Conservation (phyloP, 2,113 vertebrate genomes). For the Jaculus jaculus region DNA sequence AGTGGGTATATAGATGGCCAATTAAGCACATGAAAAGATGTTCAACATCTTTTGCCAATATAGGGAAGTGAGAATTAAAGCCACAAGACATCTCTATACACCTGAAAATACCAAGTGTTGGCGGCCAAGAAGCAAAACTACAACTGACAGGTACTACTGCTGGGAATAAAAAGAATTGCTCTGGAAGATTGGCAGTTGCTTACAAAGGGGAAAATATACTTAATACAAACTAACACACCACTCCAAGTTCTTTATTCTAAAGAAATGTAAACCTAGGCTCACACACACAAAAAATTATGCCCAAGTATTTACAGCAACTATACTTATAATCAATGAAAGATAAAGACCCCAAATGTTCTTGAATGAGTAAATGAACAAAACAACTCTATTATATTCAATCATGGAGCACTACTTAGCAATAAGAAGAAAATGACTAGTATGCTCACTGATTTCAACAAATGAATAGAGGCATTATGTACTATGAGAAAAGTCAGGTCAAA, state of each 20-base stretch:
- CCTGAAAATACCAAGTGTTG: background rate
- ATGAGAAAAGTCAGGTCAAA: background rate
- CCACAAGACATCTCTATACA: background rate
- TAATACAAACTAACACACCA: background rate
- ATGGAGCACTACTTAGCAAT: background rate
- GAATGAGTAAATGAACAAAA: background rate
- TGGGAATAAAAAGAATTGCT: conserved; percentile 19
- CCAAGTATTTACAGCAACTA: background rate
- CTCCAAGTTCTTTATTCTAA: background rate
- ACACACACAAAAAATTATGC: background rate
- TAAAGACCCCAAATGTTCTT: background rate
- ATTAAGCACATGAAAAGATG: conserved; percentile 16
- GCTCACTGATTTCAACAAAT: background rate
- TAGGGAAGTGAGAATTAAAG: conserved; percentile 22
- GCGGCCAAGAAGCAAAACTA: background rate
- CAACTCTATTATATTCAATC: background rate
- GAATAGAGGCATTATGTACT: background rate
- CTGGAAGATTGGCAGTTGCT: background rate
- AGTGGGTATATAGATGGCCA: background rate
- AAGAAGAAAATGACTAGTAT: conserved; percentile 13
- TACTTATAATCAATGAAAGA: background rate
- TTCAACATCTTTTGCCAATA: background rate
- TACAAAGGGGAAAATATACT: conserved; percentile 19
- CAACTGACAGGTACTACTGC: background rate
- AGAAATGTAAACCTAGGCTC: background rate